Evolutionary conservation across 2,113 vertebrate species (phyloP).

Genomic region (Castor canadensis): DNA sequence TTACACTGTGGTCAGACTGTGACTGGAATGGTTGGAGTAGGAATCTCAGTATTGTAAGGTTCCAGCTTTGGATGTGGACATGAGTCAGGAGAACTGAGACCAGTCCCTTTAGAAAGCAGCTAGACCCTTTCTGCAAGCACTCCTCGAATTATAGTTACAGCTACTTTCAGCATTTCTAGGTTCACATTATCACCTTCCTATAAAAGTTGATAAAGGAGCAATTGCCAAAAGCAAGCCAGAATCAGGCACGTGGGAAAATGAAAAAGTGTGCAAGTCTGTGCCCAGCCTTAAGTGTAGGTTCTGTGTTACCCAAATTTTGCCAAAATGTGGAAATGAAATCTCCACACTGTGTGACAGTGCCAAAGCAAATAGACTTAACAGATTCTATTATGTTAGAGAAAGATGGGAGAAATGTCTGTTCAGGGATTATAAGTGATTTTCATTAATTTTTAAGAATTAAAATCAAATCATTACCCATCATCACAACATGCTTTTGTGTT

Average conservation of each 20-base stretch:
- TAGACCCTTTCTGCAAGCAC: neutral
- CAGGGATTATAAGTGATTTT: slow-evolving; percentile 13
- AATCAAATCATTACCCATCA: slow-evolving; percentile 10
- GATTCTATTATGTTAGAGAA: neutral
- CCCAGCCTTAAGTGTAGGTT: slow-evolving; percentile 31
- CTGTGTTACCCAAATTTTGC: slow-evolving; percentile 33
- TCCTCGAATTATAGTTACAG: neutral
- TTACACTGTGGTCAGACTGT: neutral
- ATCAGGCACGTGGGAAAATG: neutral
- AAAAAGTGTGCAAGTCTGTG: neutral
- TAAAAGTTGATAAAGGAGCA: slow-evolving; percentile 34
- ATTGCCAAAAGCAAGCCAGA: slow-evolving; percentile 18
- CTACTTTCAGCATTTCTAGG: neutral
- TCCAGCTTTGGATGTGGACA: slow-evolving; percentile 10
- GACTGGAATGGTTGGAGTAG: slow-evolving; percentile 6
- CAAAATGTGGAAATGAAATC: slow-evolving; percentile 38
- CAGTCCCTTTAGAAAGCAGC: neutral
- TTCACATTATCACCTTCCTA: slow-evolving; percentile 57
- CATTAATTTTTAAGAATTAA: slow-evolving; percentile 35
- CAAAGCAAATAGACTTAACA: slow-evolving; percentile 58
- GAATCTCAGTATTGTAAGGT: neutral
- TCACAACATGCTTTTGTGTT: slow-evolving; percentile 5
- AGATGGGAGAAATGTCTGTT: neutral
- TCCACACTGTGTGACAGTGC: neutral
- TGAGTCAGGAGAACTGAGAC: slow-evolving; percentile 18